These are phyloP conservation scores for Lynx canadensis DNA, from an alignment of 2,113 vertebrate species.

Conservation along the genomic window DNA sequence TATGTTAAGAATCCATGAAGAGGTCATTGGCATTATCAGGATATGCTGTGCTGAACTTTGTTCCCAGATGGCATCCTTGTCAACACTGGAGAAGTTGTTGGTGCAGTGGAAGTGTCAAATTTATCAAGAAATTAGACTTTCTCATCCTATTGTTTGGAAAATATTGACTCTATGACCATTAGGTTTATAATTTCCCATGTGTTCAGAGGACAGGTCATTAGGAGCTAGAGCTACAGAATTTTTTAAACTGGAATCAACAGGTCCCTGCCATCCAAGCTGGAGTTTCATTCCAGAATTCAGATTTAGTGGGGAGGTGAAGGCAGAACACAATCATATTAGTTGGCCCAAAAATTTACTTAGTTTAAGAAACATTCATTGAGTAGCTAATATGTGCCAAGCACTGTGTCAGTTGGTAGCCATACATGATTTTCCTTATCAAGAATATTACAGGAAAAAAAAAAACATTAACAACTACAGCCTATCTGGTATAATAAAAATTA, in stretches of 20 bases:
- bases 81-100: neutral
- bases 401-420: neutral
- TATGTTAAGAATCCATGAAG: neutral
- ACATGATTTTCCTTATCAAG: neutral
- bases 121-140: neutral
- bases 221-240: neutral
- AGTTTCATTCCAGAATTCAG: neutral
- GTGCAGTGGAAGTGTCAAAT: neutral
- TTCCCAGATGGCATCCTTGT: neutral
- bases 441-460: neutral
- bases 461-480: neutral
- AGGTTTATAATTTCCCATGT: neutral
- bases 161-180: neutral
- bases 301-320: neutral
- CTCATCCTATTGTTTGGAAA: neutral
- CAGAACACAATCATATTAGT: neutral
- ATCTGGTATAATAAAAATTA: neutral
- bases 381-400: neutral
- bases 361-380: neutral
- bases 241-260: neutral
- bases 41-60: neutral
- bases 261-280: neutral
- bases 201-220: neutral
- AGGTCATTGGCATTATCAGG: neutral
- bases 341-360: neutral